These are phyloP conservation scores for Limenitis camilla DNA, from an alignment of 2,888 invertebrate genomes.

Conservation along the genomic window DNA sequence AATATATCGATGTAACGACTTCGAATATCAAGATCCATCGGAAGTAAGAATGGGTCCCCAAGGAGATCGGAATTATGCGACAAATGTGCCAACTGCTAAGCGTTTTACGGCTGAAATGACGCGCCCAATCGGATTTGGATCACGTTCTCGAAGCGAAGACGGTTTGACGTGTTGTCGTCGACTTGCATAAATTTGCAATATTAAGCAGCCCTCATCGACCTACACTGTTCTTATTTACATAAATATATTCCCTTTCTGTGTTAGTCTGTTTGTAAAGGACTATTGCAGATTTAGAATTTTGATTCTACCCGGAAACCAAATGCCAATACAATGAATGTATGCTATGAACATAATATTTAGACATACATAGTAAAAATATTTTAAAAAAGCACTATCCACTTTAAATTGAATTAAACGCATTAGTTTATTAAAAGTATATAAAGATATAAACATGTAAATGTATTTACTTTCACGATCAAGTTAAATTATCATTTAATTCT, in stretches of 20 bases:
- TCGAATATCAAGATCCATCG: conserved; percentile 54
- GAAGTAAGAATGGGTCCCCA: conserved; percentile 41
- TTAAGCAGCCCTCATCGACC: conserved; percentile 48
- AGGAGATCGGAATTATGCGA: conserved; percentile 58
- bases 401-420: too few relatives aligned
- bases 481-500: too few relatives aligned
- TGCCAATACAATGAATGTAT: too few relatives aligned
- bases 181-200: conserved; percentile 73
- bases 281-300: neutral
- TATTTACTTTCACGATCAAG: too few relatives aligned
- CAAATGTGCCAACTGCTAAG: conserved; percentile 67
- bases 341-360: too few relatives aligned
- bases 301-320: too few relatives aligned
- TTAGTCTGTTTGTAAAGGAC: conserved; percentile 6
- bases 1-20: conserved; percentile 39
- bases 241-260: conserved; percentile 42
- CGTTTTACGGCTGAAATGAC: conserved; percentile 67
- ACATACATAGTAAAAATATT: too few relatives aligned
- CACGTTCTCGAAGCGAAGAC: conserved; percentile 62
- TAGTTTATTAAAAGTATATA: too few relatives aligned
- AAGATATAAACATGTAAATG: too few relatives aligned
- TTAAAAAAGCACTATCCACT: too few relatives aligned
- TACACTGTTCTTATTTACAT: conserved; percentile 44
- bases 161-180: conserved; percentile 68
- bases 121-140: conserved; percentile 68